These are phyloP conservation scores for Gryon sp. DNA, from an alignment of 1,140 invertebrate genomes.

Conservation along the genomic window DNA sequence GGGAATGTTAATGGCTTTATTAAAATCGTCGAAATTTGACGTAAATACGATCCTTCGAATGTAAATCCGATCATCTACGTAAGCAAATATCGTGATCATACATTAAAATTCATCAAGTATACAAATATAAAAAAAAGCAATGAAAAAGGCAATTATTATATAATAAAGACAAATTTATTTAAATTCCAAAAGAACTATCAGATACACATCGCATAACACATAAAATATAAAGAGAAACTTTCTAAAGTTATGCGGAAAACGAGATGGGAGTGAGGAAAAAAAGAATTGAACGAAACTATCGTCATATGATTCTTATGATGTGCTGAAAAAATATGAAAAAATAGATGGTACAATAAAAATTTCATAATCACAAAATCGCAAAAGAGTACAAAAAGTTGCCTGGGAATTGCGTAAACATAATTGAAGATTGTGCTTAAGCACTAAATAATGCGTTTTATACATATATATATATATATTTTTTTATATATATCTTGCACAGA, in stretches of 20 bases:
- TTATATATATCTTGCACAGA: slow-evolving; percentile 41
- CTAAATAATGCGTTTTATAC: too few relatives aligned
- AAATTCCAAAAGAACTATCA: slow-evolving; percentile 16
- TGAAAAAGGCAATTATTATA: too few relatives aligned
- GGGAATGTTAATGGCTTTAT: too few relatives aligned
- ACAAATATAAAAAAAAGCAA: slow-evolving; percentile 9
- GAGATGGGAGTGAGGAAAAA: background rate
- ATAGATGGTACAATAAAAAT: too few relatives aligned
- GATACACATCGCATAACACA: slow-evolving; percentile 14
- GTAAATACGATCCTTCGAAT: too few relatives aligned
- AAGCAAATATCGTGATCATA: too few relatives aligned
- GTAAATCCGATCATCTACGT: too few relatives aligned
- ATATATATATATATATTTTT: background rate
- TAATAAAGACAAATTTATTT: slow-evolving; percentile 24
- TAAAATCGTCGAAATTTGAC: too few relatives aligned
- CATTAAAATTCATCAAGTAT: too few relatives aligned
- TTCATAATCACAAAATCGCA: background rate
- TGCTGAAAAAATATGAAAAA: too few relatives aligned
- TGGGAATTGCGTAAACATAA: slow-evolving; percentile 14
- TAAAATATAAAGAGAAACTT: slow-evolving; percentile 7
- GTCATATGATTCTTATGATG: background rate
- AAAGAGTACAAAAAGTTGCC: background rate
- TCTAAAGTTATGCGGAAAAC: slow-evolving; percentile 38
- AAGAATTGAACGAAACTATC: slow-evolving; percentile 5
- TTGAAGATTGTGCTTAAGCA: too few relatives aligned